These are phyloP conservation scores for Telmatherina bonti DNA, from an alignment of 2,797 vertebrate species.

Conservation along the genomic window DNA sequence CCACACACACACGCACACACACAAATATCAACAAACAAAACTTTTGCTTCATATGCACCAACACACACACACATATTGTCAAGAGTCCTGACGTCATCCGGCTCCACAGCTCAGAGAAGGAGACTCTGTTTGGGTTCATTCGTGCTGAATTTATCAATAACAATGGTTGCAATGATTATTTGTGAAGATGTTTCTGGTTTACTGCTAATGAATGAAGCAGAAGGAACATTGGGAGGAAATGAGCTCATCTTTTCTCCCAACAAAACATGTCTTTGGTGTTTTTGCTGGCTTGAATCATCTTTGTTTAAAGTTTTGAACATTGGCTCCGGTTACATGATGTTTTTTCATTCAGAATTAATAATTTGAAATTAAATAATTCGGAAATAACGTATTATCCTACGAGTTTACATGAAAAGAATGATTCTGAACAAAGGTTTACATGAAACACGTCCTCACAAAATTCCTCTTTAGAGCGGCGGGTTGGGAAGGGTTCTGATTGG, in stretches of 20 bases:
- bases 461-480: too few species aligned
- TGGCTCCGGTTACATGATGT: too few species aligned
- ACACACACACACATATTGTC: constrained; percentile 6
- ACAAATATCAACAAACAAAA: not conserved
- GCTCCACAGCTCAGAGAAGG: constrained; percentile 36
- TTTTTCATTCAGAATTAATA: too few species aligned
- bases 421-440: too few species aligned
- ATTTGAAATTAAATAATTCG: too few species aligned
- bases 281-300: not conserved
- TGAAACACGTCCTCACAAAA: too few species aligned
- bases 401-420: too few species aligned
- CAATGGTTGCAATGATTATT: constrained; percentile 45
- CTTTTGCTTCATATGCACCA: not conserved
- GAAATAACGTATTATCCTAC: too few species aligned
- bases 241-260: constrained; percentile 4
- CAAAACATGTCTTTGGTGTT: not conserved
- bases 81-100: constrained; percentile 31
- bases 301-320: not conserved
- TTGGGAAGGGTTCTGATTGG: too few species aligned
- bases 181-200: constrained; percentile 27
- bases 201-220: constrained; percentile 22
- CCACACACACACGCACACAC: constrained; percentile 15
- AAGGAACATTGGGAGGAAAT: not conserved
- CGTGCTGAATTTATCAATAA: constrained; percentile 46
- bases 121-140: constrained; percentile 56